Evolutionary conservation across 2,113 vertebrate species (phyloP).

Genomic region (Nerophis lumbriciformis): DNA sequence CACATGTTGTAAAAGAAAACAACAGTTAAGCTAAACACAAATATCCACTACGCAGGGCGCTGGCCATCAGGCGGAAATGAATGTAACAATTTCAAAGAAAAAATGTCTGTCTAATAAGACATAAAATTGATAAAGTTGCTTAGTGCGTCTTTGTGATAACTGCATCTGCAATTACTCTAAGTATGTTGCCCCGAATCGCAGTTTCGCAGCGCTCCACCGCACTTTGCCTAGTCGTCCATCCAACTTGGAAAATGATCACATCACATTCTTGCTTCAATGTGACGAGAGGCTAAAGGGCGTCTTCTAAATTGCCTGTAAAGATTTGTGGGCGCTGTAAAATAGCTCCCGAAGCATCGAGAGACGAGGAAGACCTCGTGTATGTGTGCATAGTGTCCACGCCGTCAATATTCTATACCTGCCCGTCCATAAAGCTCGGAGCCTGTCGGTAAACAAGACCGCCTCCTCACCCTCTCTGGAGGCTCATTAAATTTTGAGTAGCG

Average conservation of each 20-base stretch:
- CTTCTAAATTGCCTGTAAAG: slow-evolving; percentile 12
- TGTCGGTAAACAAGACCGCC: slow-evolving; percentile 43
- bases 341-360: background rate
- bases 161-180: no score
- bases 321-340: slow-evolving; percentile 5
- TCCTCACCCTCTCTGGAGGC: slow-evolving; percentile 52
- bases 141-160: no score
- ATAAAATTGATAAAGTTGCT: no score
- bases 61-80: no score
- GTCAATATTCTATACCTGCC: slow-evolving; percentile 40
- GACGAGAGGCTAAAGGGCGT: slow-evolving; percentile 7
- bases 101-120: no score
- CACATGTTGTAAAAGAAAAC: no score
- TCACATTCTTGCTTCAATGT: background rate
- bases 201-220: no score
- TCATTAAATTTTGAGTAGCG: slow-evolving; percentile 56
- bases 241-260: background rate
- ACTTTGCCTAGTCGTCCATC: no score
- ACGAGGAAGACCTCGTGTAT: slow-evolving; percentile 2
- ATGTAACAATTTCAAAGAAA: no score
- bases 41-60: no score
- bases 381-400: background rate
- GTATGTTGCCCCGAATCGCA: no score
- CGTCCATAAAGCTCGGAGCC: slow-evolving; percentile 19
- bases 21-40: no score